phyloP scores from a whole-genome alignment of 2,888 invertebrate genomes.

The Lycocerus yunnanus region DNA sequence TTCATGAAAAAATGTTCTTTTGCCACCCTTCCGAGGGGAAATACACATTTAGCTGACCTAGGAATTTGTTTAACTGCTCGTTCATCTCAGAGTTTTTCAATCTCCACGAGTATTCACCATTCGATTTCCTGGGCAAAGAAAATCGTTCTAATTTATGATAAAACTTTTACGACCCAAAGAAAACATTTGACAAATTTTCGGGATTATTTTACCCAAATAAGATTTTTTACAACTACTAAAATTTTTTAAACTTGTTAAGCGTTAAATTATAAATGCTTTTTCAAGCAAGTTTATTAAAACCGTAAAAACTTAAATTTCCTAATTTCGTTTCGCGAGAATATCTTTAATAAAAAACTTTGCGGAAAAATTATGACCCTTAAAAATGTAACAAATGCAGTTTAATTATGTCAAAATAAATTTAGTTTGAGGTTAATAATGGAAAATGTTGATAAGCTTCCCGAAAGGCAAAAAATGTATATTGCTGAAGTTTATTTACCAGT shows the following conservation, averaged over 20 bases:
- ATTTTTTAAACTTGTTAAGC: background rate
- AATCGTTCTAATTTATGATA: background rate
- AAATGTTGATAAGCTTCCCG: background rate
- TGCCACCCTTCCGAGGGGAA: background rate
- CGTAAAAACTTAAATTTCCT: background rate
- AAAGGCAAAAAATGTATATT: background rate
- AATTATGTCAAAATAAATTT: background rate
- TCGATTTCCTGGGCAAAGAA: background rate
- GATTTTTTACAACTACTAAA: background rate
- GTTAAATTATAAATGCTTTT: background rate
- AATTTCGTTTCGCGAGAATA: background rate
- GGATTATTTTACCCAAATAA: background rate
- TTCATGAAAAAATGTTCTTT: background rate
- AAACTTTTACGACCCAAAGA: background rate
- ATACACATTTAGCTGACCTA: background rate
- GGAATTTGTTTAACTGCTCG: background rate
- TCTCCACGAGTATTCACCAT: background rate
- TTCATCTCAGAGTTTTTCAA: background rate
- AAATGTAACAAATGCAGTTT: background rate
- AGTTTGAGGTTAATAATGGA: background rate
- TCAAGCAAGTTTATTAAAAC: background rate
- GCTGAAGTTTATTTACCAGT: constrained; percentile 18
- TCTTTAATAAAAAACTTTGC: background rate
- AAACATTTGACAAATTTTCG: background rate
- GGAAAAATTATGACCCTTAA: background rate